These are phyloP conservation scores for Amaurobius ferox DNA, from an alignment of 2,888 invertebrate genomes.

Conservation along the genomic window DNA sequence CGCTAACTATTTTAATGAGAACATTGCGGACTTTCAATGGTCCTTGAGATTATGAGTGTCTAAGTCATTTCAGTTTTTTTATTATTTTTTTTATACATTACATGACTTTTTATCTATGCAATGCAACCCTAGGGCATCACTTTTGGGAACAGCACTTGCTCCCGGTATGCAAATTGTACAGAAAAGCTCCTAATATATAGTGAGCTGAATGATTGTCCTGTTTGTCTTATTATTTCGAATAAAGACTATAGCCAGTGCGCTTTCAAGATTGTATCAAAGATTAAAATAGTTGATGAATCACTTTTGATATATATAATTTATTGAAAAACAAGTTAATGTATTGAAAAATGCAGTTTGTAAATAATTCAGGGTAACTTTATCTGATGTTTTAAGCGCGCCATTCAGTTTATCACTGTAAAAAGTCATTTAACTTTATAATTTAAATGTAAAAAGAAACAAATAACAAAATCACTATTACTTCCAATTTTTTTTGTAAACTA, in stretches of 20 bases:
- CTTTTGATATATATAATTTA: too few relatives aligned
- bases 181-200: conserved; percentile 23
- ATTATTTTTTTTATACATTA: conserved; percentile 20
- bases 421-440: too few relatives aligned
- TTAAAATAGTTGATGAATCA: too few relatives aligned
- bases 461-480: too few relatives aligned
- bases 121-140: conserved; percentile 30
- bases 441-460: too few relatives aligned
- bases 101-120: conserved; percentile 3
- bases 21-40: conserved; percentile 72
- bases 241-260: background rate
- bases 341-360: too few relatives aligned
- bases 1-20: conserved; percentile 74
- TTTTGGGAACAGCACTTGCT: conserved; percentile 31
- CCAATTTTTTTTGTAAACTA: too few relatives aligned
- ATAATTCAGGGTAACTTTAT: too few relatives aligned
- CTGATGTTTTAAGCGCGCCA: too few relatives aligned
- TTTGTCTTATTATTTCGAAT: conserved; percentile 3
- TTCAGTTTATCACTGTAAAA: too few relatives aligned
- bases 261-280: background rate
- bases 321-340: too few relatives aligned
- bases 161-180: conserved; percentile 56
- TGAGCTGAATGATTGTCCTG: conserved; percentile 20
- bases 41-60: conserved; percentile 61
- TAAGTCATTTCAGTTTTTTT: conserved; percentile 56